Base-by-base conservation (phyloP, 1,140 invertebrate species). In the Belonocnema kinseyi region DNA sequence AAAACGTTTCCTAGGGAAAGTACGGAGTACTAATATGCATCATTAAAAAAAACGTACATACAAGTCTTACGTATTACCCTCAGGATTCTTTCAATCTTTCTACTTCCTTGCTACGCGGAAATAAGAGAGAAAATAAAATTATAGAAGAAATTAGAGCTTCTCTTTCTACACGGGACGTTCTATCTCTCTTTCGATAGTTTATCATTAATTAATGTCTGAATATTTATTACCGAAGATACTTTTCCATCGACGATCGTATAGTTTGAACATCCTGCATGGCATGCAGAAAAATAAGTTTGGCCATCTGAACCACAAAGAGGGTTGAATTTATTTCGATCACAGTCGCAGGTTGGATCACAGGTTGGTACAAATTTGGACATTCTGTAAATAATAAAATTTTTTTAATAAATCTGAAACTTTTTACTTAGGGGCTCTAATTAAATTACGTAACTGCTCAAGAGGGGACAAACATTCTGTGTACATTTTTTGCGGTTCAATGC, bases 211-310 rank as follows among this genome's bases (percentile, higher is more conserved):
- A 40, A 4, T 13, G 12, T 11, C 11, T 61, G 7, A 46, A 54
- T 54, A 17, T n/a, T 46, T n/a, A 66, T 88, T 85, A 93, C 92
- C 83, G 88, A 88, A 19, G 90, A 76, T 79, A 94, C 94, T 90
- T 95, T 95, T 76, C 92, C 94, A 76, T 90, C 89, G 80, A 92
- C 88, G 21, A 94, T 88, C 46, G 93, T 93, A 72, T 94, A 94
- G 86, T 93, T 94, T 58, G 91, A 90, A 87, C 97, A 98, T 21
- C 97, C 97, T 52, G 97, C 97, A 86, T 97, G 95, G 89, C 97
- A 98, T 19, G 97, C 95, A 58, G 96, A 97, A 85, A 97, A 95
- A 88, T 97, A 98, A 8, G 96, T 98, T 84, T 91, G 94, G 1
- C 94, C 94, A 87, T 97, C 95, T 26, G 91, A 90, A 56, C 96